These are phyloP conservation scores for Ethmia dodecea DNA, from an alignment of 2,888 invertebrate genomes.

Conservation along the genomic window DNA sequence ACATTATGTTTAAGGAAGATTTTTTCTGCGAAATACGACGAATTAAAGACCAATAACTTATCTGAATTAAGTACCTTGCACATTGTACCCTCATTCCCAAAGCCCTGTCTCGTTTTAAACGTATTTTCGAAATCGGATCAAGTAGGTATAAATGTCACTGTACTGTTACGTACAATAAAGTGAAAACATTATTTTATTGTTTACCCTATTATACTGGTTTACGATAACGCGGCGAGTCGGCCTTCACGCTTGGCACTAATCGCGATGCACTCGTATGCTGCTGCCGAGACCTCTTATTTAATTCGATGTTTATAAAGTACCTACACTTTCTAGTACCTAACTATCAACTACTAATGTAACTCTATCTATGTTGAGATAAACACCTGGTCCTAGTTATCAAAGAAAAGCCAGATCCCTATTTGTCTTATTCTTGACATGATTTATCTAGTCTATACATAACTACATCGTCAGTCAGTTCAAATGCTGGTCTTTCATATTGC, in stretches of 20 bases:
- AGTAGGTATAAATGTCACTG: conserved; percentile 1
- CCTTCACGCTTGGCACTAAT: conserved; percentile 59
- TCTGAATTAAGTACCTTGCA: too few relatives aligned
- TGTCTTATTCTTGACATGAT: neutral
- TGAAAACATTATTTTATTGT: conserved; percentile 28
- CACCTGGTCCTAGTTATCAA: neutral
- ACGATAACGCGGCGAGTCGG: conserved; percentile 43
- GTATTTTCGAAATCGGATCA: too few relatives aligned
- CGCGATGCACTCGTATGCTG: conserved; percentile 38
- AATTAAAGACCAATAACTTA: too few relatives aligned
- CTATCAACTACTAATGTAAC: neutral
- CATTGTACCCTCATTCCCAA: too few relatives aligned
- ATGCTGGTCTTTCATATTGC: conserved; percentile 7
- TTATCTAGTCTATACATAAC: conserved; percentile 8
- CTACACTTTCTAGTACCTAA: neutral
- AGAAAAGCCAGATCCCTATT: too few relatives aligned
- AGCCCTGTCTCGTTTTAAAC: too few relatives aligned
- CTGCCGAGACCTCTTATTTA: conserved; percentile 37
- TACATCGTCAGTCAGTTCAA: conserved; percentile 9
- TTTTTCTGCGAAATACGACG: too few relatives aligned
- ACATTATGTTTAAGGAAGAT: too few relatives aligned
- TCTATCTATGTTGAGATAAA: too few relatives aligned
- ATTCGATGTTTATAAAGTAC: conserved; percentile 28
- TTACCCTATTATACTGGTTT: conserved; percentile 36
- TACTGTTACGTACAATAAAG: neutral